Evolutionary conservation across 1,140 invertebrate species (phyloP).

Genomic region (Neodiprion virginianus): DNA sequence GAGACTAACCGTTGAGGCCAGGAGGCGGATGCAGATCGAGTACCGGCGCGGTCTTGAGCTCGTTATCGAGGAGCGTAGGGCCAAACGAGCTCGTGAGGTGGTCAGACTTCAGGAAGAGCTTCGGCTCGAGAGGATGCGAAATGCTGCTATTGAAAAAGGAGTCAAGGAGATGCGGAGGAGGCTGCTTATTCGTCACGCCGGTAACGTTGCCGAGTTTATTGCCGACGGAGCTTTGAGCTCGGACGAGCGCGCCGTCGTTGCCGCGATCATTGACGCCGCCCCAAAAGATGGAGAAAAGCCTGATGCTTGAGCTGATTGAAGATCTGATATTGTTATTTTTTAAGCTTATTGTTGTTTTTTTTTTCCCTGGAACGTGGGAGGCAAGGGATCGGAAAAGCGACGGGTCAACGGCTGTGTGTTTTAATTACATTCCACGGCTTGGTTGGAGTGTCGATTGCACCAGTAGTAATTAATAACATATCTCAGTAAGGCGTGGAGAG

Average conservation of each 20-base stretch:
- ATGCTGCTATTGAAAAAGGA: slow-evolving; percentile 79
- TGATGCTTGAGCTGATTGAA: neutral
- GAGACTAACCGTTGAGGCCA: slow-evolving; percentile 34
- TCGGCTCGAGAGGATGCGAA: slow-evolving; percentile 86
- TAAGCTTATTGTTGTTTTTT: too few relatives aligned
- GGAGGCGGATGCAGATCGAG: slow-evolving; percentile 33
- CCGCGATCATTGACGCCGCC: neutral
- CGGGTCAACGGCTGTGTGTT: too few relatives aligned
- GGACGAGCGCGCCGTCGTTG: slow-evolving; percentile 34
- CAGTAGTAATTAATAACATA: neutral
- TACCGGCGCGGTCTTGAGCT: slow-evolving; percentile 42
- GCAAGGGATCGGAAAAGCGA: too few relatives aligned
- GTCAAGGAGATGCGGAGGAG: slow-evolving; percentile 34
- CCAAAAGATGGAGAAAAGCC: neutral
- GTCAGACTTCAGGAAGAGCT: slow-evolving; percentile 30
- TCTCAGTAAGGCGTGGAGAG: neutral
- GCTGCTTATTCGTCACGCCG: slow-evolving; percentile 39
- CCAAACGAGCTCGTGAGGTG: slow-evolving; percentile 35
- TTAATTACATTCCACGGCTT: too few relatives aligned
- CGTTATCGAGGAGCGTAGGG: slow-evolving; percentile 39
- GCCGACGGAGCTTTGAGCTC: slow-evolving; percentile 29
- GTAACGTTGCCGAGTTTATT: slow-evolving; percentile 41
- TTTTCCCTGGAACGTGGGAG: too few relatives aligned
- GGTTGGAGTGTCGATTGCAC: too few relatives aligned
- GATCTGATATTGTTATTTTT: too few relatives aligned